These are phyloP conservation scores for Patella pellucida DNA, from an alignment of 2,888 invertebrate genomes.

Conservation along the genomic window DNA sequence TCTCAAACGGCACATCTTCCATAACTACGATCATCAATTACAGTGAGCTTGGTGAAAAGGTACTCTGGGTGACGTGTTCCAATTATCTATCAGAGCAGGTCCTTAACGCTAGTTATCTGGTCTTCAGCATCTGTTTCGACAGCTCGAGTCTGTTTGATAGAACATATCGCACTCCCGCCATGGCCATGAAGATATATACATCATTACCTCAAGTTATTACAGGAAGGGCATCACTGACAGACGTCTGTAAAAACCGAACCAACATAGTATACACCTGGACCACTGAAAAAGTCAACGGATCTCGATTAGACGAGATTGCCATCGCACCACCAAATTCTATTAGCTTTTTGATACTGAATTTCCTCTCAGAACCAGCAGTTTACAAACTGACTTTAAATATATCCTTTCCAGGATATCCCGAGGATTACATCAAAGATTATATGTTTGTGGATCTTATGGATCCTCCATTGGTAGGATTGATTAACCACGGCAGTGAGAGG, in stretches of 20 bases:
- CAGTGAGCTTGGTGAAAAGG: slow-evolving; percentile 2
- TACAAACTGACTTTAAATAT: background rate
- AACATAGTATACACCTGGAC: background rate
- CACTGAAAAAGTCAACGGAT: background rate
- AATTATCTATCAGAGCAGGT: slow-evolving; percentile 13
- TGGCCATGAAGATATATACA: background rate
- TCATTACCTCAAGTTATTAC: background rate
- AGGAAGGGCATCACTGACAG: background rate
- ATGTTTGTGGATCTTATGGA: background rate
- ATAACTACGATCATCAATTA: background rate
- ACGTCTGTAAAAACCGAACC: slow-evolving; percentile 2
- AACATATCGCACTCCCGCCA: background rate
- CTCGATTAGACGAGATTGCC: background rate
- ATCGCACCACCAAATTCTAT: background rate
- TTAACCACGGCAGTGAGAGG: background rate
- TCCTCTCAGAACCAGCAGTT: background rate
- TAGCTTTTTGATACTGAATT: background rate
- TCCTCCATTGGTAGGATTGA: background rate
- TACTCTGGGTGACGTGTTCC: slow-evolving; percentile 15
- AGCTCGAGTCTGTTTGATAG: slow-evolving; percentile 18
- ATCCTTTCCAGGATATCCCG: background rate
- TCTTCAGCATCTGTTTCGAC: slow-evolving; percentile 22
- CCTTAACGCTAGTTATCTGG: slow-evolving; percentile 12
- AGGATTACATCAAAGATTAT: background rate
- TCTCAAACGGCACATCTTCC: background rate